Conservation (phyloP, 2,888 invertebrate species). For the Drosophila tripunctata region DNA sequence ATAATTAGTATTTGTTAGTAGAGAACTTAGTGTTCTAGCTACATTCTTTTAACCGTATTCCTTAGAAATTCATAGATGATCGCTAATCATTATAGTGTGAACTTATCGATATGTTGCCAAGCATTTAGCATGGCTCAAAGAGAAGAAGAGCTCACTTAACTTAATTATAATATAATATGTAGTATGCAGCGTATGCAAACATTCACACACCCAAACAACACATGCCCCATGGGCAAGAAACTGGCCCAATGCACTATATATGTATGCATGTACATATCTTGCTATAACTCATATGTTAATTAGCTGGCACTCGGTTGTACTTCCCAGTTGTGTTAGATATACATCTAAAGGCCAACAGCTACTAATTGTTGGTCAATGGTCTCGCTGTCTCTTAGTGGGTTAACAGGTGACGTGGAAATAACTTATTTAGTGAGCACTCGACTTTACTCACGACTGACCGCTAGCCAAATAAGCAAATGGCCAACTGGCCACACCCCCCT, state of each 20-base stretch:
- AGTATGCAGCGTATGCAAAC: constrained; percentile 37
- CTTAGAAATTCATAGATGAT: constrained; percentile 17
- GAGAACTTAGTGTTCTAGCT: neutral
- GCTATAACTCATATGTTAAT: constrained; percentile 62
- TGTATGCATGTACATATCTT: too few species aligned
- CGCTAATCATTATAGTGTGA: constrained; percentile 34
- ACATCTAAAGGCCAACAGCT: constrained; percentile 45
- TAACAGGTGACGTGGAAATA: constrained; percentile 70
- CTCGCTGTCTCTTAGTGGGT: constrained; percentile 61
- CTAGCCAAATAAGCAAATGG: constrained; percentile 32
- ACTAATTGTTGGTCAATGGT: constrained; percentile 74
- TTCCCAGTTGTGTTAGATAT: constrained; percentile 41
- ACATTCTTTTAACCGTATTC: neutral
- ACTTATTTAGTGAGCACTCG: constrained; percentile 35
- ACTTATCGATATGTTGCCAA: constrained; percentile 7
- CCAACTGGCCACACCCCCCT: constrained; percentile 48
- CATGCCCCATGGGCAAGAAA: constrained; percentile 33
- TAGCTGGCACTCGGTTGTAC: constrained; percentile 47
- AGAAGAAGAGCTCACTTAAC: constrained; percentile 24
- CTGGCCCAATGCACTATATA: constrained; percentile 11
- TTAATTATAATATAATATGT: constrained; percentile 38
- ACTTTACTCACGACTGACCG: constrained; percentile 49
- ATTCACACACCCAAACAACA: constrained; percentile 53
- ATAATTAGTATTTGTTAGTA: too few species aligned
- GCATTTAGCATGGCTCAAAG: constrained; percentile 41